Evolutionary conservation across 1,140 invertebrate genomes (phyloP).

Genomic region (Lycorma delicatula): DNA sequence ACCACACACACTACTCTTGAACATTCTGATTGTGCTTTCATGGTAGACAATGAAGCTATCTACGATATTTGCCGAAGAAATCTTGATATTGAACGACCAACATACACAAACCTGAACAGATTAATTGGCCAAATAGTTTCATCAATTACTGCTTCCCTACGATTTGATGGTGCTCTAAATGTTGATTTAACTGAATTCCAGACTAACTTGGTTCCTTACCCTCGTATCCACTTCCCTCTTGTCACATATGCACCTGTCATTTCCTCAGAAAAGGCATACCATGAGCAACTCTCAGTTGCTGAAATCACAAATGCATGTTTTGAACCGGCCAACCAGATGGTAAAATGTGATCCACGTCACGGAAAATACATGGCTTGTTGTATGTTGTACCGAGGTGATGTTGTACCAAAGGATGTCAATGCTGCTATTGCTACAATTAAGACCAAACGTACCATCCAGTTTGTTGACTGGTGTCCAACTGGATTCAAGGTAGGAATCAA

Average conservation of each 20-base stretch:
- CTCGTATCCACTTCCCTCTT: conserved; percentile 67
- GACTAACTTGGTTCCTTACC: conserved; percentile 80
- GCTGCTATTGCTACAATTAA: conserved; percentile 67
- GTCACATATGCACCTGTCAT: conserved; percentile 57
- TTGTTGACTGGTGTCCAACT: conserved; percentile 56
- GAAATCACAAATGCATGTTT: conserved; percentile 65
- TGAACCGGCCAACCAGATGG: conserved; percentile 67
- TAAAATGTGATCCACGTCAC: conserved; percentile 72
- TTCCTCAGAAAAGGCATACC: conserved; percentile 53
- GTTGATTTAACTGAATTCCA: conserved; percentile 85
- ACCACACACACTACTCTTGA: conserved; percentile 68
- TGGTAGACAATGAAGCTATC: conserved; percentile 64
- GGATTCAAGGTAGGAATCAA: conserved; percentile 64
- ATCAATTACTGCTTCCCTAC: conserved; percentile 50
- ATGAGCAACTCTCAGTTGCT: conserved; percentile 48
- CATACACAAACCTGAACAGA: conserved; percentile 56
- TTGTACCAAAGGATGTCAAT: conserved; percentile 59
- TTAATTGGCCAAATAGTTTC: conserved; percentile 53
- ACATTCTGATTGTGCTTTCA: conserved; percentile 56
- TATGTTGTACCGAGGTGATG: conserved; percentile 66
- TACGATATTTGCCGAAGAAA: conserved; percentile 60
- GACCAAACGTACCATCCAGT: conserved; percentile 52
- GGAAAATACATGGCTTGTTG: conserved; percentile 84
- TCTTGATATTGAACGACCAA: conserved; percentile 51
- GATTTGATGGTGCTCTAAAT: conserved; percentile 83